Percentiles rank a stretch among this genome's conserved stretches.
phyloP scores from a whole-genome alignment of 1,140 invertebrate species.

The Caenorhabditis remanei region DNA sequence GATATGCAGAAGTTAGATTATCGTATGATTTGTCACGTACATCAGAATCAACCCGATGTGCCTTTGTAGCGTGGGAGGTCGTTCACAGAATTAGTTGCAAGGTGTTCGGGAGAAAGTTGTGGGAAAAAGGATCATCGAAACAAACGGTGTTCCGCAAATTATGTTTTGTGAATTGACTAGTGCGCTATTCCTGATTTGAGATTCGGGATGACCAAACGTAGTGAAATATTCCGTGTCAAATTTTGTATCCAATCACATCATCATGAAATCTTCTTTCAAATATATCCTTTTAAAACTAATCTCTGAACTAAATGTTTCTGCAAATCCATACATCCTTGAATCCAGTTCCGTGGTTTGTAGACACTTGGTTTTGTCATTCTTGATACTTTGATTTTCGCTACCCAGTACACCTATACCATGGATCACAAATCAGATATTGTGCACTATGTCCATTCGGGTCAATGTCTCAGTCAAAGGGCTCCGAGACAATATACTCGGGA shows the following conservation, averaged over 20 bases:
- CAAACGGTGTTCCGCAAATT: neutral
- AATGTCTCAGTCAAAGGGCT: neutral
- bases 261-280: neutral
- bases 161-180: neutral
- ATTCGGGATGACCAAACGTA: too few species aligned
- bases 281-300: neutral
- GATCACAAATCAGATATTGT: slow-evolving; percentile 27
- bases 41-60: neutral
- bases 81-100: neutral
- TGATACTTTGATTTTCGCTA: slow-evolving; percentile 35
- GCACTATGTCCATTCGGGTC: neutral
- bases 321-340: neutral
- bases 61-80: neutral
- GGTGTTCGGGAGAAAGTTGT: slow-evolving; percentile 5
- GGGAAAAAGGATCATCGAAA: neutral
- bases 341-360: slow-evolving; percentile 5
- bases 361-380: neutral
- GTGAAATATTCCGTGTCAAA: too few species aligned
- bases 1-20: neutral
- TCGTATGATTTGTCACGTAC: slow-evolving; percentile 43
- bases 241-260: neutral
- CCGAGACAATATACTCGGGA: slow-evolving; percentile 7
- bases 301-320: neutral
- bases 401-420: neutral
- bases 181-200: neutral